These are phyloP conservation scores for Marmota flaviventris DNA, from an alignment of 2,113 vertebrate genomes.

Conservation along the genomic window DNA sequence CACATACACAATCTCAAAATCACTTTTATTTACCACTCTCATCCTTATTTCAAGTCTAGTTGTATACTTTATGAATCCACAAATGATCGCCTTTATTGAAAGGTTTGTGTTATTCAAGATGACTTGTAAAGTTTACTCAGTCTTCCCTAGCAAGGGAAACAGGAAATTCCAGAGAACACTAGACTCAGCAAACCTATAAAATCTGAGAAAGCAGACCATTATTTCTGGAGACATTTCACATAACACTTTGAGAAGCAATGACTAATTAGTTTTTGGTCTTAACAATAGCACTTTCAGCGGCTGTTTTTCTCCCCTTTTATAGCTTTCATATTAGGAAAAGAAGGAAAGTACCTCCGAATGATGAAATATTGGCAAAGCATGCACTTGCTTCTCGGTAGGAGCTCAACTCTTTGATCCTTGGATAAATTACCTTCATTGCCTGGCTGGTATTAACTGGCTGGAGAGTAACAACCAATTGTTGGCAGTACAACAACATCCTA, in stretches of 20 bases:
- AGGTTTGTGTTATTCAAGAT: constrained; percentile 94
- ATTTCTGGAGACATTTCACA: constrained; percentile 94
- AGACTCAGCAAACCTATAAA: constrained; percentile 98
- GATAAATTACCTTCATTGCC: constrained; percentile 88
- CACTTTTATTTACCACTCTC: constrained; percentile 83
- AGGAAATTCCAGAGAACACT: constrained; percentile 97
- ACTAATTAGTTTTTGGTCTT: constrained; percentile 97
- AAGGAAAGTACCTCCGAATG: constrained; percentile 89
- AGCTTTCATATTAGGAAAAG: constrained; percentile 92
- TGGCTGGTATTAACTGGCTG: constrained; percentile 82
- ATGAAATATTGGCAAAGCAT: constrained; percentile 90
- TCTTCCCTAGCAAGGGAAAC: constrained; percentile 93
- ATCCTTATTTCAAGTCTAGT: constrained; percentile 82
- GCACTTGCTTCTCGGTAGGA: constrained; percentile 89
- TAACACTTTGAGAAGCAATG: constrained; percentile 96
- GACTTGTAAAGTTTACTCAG: constrained; percentile 94
- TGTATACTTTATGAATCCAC: constrained; percentile 88
- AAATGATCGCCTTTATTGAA: constrained; percentile 92
- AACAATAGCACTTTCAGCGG: constrained; percentile 93
- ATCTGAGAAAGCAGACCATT: constrained; percentile 94
- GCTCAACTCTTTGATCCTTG: constrained; percentile 88
- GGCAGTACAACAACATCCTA: constrained; percentile 78
- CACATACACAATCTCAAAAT: constrained; percentile 67
- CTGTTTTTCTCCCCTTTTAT: constrained; percentile 89
- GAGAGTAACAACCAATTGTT: constrained; percentile 87